Conservation (phyloP, 2,113 vertebrate genomes). For the Microtus montanus region DNA sequence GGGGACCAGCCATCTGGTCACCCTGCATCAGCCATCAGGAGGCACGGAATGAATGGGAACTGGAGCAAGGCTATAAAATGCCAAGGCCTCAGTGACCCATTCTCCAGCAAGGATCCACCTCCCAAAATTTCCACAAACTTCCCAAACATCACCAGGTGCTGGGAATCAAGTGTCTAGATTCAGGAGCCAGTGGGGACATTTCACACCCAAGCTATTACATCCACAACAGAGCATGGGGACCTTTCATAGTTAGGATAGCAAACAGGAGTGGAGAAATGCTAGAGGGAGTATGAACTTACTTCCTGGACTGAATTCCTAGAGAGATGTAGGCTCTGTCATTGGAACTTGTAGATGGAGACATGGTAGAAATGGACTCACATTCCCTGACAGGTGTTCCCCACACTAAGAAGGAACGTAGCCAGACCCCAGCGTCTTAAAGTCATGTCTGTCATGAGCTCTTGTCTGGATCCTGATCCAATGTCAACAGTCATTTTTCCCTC, state of each 20-base stretch:
- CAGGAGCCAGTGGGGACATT: neutral
- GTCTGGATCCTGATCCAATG: neutral
- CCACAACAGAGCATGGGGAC: neutral
- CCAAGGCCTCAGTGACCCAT: too few relatives aligned
- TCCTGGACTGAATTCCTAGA: neutral
- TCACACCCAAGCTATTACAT: neutral
- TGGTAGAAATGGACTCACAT: neutral
- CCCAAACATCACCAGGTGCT: neutral
- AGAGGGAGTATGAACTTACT: neutral
- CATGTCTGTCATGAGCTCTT: neutral
- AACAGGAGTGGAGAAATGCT: neutral
- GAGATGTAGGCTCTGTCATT: rapidly evolving
- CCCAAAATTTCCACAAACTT: neutral
- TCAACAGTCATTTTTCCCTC: constrained; percentile 24
- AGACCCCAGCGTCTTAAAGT: neutral
- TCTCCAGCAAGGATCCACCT: neutral
- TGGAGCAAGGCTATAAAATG: neutral
- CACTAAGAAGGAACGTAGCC: neutral
- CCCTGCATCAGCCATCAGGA: too few relatives aligned
- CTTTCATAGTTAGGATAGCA: neutral
- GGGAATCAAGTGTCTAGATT: neutral
- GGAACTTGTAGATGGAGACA: neutral
- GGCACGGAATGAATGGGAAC: neutral
- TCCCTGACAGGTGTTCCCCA: rapidly evolving
- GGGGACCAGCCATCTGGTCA: neutral